These are phyloP conservation scores for Premnoplex brunnescens DNA, from an alignment of 2,797 vertebrate genomes.

Conservation along the genomic window DNA sequence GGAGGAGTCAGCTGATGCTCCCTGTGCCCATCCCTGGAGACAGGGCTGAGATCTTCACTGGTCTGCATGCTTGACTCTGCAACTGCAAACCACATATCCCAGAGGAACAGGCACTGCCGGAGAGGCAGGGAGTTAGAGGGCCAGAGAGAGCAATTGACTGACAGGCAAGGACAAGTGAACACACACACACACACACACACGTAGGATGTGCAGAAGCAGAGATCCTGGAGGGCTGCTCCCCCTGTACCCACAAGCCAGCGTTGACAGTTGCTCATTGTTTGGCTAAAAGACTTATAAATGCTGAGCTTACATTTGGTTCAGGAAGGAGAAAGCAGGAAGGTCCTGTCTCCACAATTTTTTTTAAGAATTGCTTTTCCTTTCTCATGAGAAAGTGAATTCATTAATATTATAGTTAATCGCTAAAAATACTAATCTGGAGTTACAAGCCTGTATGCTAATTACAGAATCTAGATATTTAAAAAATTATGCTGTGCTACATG, in stretches of 20 bases:
- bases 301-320: not conserved
- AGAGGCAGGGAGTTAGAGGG: not conserved
- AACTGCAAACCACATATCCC: accelerated
- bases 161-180: not conserved
- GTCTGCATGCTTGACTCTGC: not conserved
- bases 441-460: not conserved
- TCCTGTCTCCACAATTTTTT: not conserved
- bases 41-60: accelerated
- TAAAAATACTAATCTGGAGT: not conserved
- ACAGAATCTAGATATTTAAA: not conserved
- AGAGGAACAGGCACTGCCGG: not conserved
- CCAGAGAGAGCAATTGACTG: too few species aligned
- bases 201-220: accelerated
- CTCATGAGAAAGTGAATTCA: not conserved
- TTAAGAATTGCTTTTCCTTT: not conserved
- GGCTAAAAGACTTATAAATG: not conserved
- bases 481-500: not conserved
- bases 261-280: not conserved
- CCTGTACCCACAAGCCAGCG: not conserved
- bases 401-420: not conserved
- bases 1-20: not conserved
- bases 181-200: not conserved
- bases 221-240: not conserved
- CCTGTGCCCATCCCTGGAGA: not conserved
- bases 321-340: not conserved